phyloP scores from a whole-genome alignment of 2,888 invertebrate species.

The Callosobruchus maculatus region DNA sequence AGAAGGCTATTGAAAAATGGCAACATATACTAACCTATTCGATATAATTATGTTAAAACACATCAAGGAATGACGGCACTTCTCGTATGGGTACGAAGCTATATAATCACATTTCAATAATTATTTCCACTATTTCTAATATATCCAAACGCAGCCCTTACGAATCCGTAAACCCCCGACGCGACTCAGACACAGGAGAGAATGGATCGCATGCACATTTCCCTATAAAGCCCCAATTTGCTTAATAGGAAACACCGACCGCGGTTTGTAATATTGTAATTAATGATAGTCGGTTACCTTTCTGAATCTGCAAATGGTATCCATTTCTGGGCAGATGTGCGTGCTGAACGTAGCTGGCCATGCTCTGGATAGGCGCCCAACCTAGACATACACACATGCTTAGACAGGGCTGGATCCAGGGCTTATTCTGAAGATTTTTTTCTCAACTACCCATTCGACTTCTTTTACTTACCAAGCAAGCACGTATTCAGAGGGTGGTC shows the following conservation, averaged over 20 bases:
- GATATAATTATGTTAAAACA: too few relatives aligned
- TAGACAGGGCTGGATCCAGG: too few relatives aligned
- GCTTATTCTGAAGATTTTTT: too few relatives aligned
- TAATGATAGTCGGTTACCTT: constrained; percentile 38
- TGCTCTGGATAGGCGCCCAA: constrained; percentile 2
- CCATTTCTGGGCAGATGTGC: constrained; percentile 45
- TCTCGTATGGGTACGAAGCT: too few relatives aligned
- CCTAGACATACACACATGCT: not conserved
- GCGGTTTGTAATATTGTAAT: not conserved
- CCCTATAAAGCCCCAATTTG: constrained; percentile 2
- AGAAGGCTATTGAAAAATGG: too few relatives aligned
- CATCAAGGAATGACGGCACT: too few relatives aligned
- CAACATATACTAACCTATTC: too few relatives aligned
- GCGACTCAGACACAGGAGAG: not conserved
- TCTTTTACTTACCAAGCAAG: too few relatives aligned
- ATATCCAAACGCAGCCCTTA: not conserved
- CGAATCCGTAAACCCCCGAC: not conserved
- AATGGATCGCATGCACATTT: not conserved
- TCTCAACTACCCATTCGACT: too few relatives aligned
- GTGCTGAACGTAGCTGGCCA: constrained; percentile 40
- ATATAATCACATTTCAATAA: too few relatives aligned
- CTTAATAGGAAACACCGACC: not conserved
- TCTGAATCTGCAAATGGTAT: constrained; percentile 48
- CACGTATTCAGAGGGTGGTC: too few relatives aligned
- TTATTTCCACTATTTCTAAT: not conserved